phyloP scores from a whole-genome alignment of 2,888 invertebrate species.

The Creontiades dilutus region DNA sequence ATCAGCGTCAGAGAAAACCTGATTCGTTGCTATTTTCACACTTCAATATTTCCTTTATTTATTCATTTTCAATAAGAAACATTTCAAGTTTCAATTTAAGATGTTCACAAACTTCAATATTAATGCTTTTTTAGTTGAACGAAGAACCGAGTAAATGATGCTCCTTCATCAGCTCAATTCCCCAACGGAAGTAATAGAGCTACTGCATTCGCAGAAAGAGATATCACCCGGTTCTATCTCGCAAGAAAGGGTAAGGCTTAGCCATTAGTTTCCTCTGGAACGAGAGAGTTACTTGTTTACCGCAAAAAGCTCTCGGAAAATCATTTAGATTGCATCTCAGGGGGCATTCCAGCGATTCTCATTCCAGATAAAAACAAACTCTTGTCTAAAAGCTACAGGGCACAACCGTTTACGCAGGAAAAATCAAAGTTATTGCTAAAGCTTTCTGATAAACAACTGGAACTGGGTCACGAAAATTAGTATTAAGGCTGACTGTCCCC shows the following conservation, averaged over 20 bases:
- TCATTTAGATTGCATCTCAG: constrained; percentile 35
- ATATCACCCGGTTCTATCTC: constrained; percentile 27
- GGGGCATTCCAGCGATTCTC: constrained; percentile 30
- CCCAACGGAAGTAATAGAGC: constrained; percentile 8
- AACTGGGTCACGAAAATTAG: neutral
- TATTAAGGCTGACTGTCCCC: neutral
- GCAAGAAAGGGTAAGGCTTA: constrained; percentile 10
- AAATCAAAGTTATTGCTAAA: constrained; percentile 5
- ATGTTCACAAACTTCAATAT: neutral
- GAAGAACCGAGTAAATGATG: neutral
- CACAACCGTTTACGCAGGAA: constrained; percentile 10
- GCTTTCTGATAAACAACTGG: neutral
- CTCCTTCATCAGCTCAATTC: neutral
- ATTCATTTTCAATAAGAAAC: no score
- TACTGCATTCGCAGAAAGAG: constrained; percentile 12
- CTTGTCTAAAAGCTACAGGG: constrained; percentile 23
- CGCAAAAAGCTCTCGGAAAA: constrained; percentile 43
- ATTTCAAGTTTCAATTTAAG: no score
- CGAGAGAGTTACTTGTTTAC: constrained; percentile 42
- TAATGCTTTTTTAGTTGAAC: neutral
- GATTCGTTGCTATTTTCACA: no score
- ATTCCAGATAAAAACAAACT: constrained; percentile 46
- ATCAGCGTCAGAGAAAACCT: no score
- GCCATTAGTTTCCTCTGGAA: constrained; percentile 36
- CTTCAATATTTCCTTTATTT: no score